Base-by-base conservation (phyloP, 2,888 invertebrate species). In the Busseola fusca region DNA sequence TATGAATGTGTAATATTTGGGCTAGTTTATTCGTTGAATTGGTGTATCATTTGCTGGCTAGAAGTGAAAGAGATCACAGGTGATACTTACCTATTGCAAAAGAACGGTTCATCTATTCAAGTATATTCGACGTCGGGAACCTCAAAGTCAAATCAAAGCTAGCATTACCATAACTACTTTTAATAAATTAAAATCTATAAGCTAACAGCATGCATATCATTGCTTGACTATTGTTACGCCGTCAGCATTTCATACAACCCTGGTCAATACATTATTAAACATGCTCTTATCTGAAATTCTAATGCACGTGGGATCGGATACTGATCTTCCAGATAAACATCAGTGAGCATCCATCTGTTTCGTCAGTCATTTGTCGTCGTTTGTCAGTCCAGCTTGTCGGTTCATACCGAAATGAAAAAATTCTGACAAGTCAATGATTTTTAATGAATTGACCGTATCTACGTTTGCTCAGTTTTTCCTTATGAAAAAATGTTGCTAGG, bases 301-400 rank as follows among this genome's bases (percentile, higher is more conserved):
- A 90, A 90, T 90, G 74, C 65, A 86, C 87, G 89, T 90, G 89
- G 84, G 89, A 90, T 81, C 76, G 79, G 78, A 84, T 84, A 86
- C 84, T 64, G 79, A 87, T 88, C 87, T 82, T 42, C 12, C 50
- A 80, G 84, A 86, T 85, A 80, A 79, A 69, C 74, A 82, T 84
- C 83, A 69, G 45, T 79, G 67, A 78, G 62, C 34, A 76, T 77
- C 70, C 79, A 79, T 69, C 79, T 75, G 82, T 66, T 84, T 88
- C 81, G 81, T 86, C 83, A 80, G 83, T 87, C 85, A 88, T 87
- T 87, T 88, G 87, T 86, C 86, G 77, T 80, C 80, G 76, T 74
- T 75, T 81, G 86, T 87, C 88, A 81, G 78, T 78, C 66, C 67
- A 59, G 69, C 80, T 81, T 85, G 86, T 84, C 86, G 83, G 72